These are phyloP conservation scores for Tanypteryx hageni DNA, from an alignment of 2,888 invertebrate species.

Conservation along the genomic window DNA sequence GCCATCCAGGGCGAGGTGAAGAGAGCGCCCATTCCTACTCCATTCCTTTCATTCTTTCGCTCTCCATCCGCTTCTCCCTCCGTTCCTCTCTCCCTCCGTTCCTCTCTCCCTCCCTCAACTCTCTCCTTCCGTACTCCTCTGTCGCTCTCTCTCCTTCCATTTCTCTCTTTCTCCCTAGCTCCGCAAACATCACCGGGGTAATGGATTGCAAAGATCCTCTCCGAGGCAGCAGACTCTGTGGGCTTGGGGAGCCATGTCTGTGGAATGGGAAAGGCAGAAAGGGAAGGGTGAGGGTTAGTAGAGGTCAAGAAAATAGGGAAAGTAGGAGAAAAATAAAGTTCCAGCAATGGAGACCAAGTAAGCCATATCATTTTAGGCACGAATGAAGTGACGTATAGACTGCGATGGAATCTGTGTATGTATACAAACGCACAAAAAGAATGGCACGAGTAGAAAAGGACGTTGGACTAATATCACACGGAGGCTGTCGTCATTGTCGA, in stretches of 20 bases:
- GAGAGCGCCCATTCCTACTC: constrained; percentile 1
- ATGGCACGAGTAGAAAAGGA: not conserved
- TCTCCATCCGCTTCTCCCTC: not conserved
- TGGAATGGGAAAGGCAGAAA: not conserved
- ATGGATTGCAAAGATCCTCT: constrained; percentile 42
- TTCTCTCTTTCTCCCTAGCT: not conserved
- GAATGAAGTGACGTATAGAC: too few species aligned
- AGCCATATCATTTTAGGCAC: too few species aligned
- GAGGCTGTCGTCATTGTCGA: constrained; percentile 23
- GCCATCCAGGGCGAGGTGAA: not conserved
- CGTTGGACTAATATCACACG: not conserved
- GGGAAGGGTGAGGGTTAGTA: not conserved
- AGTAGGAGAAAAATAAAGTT: not conserved
- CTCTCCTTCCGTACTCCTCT: not conserved
- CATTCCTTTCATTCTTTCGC: not conserved
- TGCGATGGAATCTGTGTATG: too few species aligned
- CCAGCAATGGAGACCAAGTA: not conserved
- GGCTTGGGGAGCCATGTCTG: not conserved
- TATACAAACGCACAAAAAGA: too few species aligned
- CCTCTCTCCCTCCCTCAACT: not conserved
- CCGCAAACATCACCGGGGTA: constrained; percentile 45
- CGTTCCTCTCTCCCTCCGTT: not conserved
- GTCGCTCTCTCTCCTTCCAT: not conserved
- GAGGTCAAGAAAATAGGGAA: not conserved
- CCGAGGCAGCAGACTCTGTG: not conserved